A percentile compares a stretch with the other conserved stretches of the same genome.
These are phyloP conservation scores for Xiphorhynchus erythropygius DNA, from an alignment of 2,797 vertebrate genomes.

Conservation along the genomic window DNA sequence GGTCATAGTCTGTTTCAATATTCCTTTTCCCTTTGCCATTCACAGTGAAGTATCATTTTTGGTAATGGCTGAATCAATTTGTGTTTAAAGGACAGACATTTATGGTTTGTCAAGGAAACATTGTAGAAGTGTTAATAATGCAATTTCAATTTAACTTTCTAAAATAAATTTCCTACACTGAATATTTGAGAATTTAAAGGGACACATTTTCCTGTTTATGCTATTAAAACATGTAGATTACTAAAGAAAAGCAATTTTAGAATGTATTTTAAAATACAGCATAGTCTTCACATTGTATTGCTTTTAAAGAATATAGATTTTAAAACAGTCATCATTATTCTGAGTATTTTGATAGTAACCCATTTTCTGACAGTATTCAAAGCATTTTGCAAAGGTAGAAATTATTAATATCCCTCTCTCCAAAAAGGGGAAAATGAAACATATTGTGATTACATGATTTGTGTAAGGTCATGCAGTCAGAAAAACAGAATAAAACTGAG, in stretches of 20 bases:
- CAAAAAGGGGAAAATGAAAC: neutral
- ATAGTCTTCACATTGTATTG: neutral
- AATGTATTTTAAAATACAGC: conserved; percentile 12
- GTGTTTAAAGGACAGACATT: conserved; percentile 34
- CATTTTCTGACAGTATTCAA: conserved; percentile 17
- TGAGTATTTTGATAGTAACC: conserved; percentile 17
- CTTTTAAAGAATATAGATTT: conserved; percentile 14
- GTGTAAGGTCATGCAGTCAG: neutral
- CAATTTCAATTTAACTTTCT: conserved; percentile 36
- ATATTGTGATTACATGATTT: neutral
- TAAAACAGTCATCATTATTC: neutral
- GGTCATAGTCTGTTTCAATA: conserved; percentile 54
- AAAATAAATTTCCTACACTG: conserved; percentile 3
- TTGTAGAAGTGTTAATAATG: conserved; percentile 44
- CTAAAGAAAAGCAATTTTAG: conserved; percentile 25
- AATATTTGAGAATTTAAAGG: conserved; percentile 26
- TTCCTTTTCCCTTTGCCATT: conserved; percentile 65
- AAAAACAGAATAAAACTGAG: neutral
- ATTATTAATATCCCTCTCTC: conserved; percentile 2
- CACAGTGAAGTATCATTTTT: conserved; percentile 58
- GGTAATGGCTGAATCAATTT: conserved; percentile 60
- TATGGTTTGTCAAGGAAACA: conserved; percentile 38
- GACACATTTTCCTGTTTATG: conserved; percentile 1
- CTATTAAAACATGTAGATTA: conserved; percentile 22
- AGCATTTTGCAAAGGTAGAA: conserved; percentile 14